Base-by-base conservation (phyloP, 2,113 vertebrate genomes). In the Bostrychus sinensis region DNA sequence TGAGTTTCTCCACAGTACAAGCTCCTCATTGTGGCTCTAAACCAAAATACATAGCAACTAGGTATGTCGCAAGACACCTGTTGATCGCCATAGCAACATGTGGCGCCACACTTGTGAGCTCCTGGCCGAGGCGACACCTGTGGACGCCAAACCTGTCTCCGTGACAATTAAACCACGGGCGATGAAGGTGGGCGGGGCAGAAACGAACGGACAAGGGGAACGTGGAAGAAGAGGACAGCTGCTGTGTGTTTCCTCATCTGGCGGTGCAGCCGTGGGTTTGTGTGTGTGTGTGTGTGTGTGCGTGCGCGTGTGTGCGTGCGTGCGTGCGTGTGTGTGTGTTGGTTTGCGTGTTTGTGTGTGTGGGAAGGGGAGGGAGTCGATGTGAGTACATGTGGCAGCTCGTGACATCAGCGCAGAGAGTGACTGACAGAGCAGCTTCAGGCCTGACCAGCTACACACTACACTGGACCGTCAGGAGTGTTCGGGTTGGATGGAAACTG, bases 61-160 rank as follows among this genome's bases (percentile, higher is more conserved):
- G n/a, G n/a, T n/a, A n/a, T n/a, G n/a, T n/a, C n/a, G n/a, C n/a
- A n/a, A n/a, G n/a, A n/a, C n/a, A n/a, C 80, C 73, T 69, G 81
- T 46, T 48, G 67, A 86, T 91, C 80, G 80, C 89, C 88, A 91
- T 91, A 74, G 92, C 75, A 90, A 92, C 89, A 77, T 77, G 75
- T n/a, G 16, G 66, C 45, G 46, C 82, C 84, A 87, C 37, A 69
- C 80, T 73, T n/a, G n/a, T n/a, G 80, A 53, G 81, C 55, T 61
- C 85, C 81, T 78, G 80, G n/a, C 82, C 85, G 89, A 91, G 89
- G 88, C 87, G 88, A 90, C 84, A 88, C 86, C 77, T 85, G 90
- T 85, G 88, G 86, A 77, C 65, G 70, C 5, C 28, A 77, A 80
- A 54, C 22, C 19, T 36, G 46, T 62, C 53, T 45, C 23, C 41